Base-by-base conservation (phyloP, 2,888 invertebrate genomes). In the Apamea crenata region DNA sequence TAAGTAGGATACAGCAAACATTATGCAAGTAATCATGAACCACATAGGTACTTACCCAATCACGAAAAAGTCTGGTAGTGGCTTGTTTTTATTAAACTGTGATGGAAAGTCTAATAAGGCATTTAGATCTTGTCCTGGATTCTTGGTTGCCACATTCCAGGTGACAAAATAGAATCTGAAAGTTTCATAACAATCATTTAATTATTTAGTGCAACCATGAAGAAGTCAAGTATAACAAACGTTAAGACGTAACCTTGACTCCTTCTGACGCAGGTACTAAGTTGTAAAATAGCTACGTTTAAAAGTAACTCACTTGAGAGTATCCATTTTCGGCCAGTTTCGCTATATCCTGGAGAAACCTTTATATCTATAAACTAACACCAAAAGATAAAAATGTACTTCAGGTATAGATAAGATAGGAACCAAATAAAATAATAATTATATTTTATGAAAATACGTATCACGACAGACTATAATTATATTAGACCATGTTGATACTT, bases 121-220 rank as follows among this genome's bases (percentile, higher is more conserved):
- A 88, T 97, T 97, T 50, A 99, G 96, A 93, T 98, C 98, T 91
- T 98, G 98, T 56, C 98, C 98, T 50, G 98, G 98, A 85, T 97
- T 97, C 91, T 97, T 98, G 1, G 98, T 98, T 61, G 98, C 99
- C 75, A 99, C 99, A 97, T 99, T 99, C 98, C 99, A 99, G 66
- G 99, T 99, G 68, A 98, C 98, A 90, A 99, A 97, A 94, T 98
- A 98, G 87, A 99, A 96, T 93, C 98, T 98, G 94, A 61, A 96
- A 95, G 83, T 80, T 78, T 70, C 14, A 36, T 50, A 36, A 77
- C 29, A 59, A 61, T 78, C 53, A 77, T 75, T 59, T 70, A 68
- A 63, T 66, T 36, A 36, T 47, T 75, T 69, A 73, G 12, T 63
- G 69, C 56, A 78, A 50, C 79, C 66, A 74, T 74, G 71, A 83